phyloP scores from a whole-genome alignment of 2,888 invertebrate species.

The Microplitis deprimator region DNA sequence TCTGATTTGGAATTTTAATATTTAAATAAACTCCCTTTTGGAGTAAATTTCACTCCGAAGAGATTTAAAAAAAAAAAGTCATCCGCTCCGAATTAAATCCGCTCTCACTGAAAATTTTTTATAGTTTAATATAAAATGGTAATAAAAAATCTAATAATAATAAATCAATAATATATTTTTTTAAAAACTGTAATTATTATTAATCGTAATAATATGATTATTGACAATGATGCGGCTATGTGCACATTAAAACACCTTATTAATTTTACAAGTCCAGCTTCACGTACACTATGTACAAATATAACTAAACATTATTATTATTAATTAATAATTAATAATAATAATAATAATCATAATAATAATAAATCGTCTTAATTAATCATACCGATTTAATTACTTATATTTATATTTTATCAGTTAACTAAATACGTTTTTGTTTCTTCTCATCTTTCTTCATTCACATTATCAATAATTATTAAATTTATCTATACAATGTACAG shows the following conservation, averaged over 20 bases:
- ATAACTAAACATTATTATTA: slow-evolving; percentile 67
- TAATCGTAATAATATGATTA: slow-evolving; percentile 72
- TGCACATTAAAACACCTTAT: slow-evolving; percentile 75
- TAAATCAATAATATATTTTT: slow-evolving; percentile 44
- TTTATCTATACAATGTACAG: slow-evolving; percentile 67
- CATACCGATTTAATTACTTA: too few species aligned
- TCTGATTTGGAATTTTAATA: too few species aligned
- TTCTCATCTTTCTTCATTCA: slow-evolving; percentile 12
- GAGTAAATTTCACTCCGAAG: too few species aligned
- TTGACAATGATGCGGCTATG: slow-evolving; percentile 73
- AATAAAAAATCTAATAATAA: too few species aligned
- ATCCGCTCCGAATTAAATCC: too few species aligned
- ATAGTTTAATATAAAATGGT: too few species aligned
- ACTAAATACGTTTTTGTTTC: slow-evolving; percentile 60
- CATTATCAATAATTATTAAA: slow-evolving; percentile 11
- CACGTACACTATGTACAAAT: slow-evolving; percentile 72
- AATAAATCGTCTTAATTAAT: slow-evolving; percentile 5
- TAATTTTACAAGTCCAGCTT: slow-evolving; percentile 74
- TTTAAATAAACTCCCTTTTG: too few species aligned
- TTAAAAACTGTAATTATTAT: slow-evolving; percentile 72
- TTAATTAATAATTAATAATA: slow-evolving; percentile 38
- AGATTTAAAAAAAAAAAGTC: too few species aligned
- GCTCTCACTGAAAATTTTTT: too few species aligned
- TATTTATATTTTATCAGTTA: slow-evolving; percentile 52
- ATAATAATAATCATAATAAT: slow-evolving; percentile 43